Evolutionary conservation across 2,888 invertebrate genomes (phyloP).

Genomic region (Melinaea marsaeus): DNA sequence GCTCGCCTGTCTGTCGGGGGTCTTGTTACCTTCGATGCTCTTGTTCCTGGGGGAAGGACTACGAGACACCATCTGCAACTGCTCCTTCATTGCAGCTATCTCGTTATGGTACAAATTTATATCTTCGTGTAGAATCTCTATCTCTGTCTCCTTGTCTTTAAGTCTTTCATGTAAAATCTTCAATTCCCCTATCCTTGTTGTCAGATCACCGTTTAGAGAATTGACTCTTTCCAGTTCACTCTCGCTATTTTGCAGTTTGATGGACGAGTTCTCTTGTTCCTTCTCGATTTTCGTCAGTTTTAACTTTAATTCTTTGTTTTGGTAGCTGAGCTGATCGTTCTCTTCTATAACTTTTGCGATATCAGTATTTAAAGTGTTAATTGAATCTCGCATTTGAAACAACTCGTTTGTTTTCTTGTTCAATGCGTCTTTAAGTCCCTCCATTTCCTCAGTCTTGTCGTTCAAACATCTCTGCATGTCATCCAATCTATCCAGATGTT

Average conservation of each 20-base stretch:
- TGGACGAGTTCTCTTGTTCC: conserved; percentile 65
- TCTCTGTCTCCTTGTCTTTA: conserved; percentile 75
- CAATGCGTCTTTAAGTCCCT: conserved; percentile 68
- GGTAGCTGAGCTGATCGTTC: conserved; percentile 56
- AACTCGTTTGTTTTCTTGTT: conserved; percentile 65
- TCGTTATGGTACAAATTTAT: conserved; percentile 72
- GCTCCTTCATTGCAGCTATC: conserved; percentile 65
- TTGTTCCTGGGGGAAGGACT: conserved; percentile 79
- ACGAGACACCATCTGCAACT: conserved; percentile 66
- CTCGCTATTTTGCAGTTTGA: conserved; percentile 63
- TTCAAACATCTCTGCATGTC: conserved; percentile 70
- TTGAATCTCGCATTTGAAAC: conserved; percentile 61
- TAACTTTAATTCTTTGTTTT: conserved; percentile 60
- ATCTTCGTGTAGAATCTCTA: conserved; percentile 75
- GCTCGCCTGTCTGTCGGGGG: conserved; percentile 67
- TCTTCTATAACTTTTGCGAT: conserved; percentile 63
- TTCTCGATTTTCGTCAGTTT: conserved; percentile 65
- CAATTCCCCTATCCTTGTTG: conserved; percentile 63
- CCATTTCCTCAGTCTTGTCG: conserved; percentile 71
- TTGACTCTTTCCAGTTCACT: conserved; percentile 59
- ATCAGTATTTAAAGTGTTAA: conserved; percentile 56
- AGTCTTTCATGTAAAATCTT: conserved; percentile 62
- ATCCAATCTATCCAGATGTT: conserved; percentile 69
- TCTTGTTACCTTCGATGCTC: conserved; percentile 72
- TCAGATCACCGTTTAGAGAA: conserved; percentile 60